phyloP scores from a whole-genome alignment of 2,888 invertebrate genomes.

The Spatulosminthurus flaviceps region DNA sequence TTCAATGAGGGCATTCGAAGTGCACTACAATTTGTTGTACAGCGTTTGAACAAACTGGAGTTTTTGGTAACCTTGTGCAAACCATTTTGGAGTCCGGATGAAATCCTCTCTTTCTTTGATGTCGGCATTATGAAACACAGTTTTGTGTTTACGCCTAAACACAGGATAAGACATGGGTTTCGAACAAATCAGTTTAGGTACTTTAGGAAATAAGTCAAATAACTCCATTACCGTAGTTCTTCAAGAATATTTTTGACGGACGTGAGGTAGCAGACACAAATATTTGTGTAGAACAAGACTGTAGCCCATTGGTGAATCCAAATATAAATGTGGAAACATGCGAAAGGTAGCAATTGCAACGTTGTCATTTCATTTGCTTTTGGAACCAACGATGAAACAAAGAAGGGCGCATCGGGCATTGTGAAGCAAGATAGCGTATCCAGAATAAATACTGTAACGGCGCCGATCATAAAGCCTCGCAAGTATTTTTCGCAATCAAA shows the following conservation, averaged over 20 bases:
- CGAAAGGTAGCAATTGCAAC: background rate
- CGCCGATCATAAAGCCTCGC: background rate
- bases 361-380: background rate
- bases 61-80: background rate
- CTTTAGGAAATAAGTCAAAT: no score
- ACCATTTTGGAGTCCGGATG: no score
- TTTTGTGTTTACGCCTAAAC: no score
- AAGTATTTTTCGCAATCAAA: background rate
- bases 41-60: background rate
- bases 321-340: background rate
- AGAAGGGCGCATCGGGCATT: background rate
- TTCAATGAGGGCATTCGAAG: background rate
- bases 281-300: background rate
- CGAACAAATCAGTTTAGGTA: no score
- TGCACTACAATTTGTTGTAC: background rate
- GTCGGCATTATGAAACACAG: no score
- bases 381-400: background rate
- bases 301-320: conserved; percentile 14
- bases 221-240: no score
- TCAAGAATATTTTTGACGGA: no score
- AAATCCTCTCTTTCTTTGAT: no score
- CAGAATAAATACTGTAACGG: background rate
- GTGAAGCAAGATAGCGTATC: background rate
- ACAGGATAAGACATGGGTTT: no score
- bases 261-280: background rate